Evolutionary conservation across 2,888 invertebrate genomes (phyloP).

Genomic region (Andrena chrysosceles): DNA sequence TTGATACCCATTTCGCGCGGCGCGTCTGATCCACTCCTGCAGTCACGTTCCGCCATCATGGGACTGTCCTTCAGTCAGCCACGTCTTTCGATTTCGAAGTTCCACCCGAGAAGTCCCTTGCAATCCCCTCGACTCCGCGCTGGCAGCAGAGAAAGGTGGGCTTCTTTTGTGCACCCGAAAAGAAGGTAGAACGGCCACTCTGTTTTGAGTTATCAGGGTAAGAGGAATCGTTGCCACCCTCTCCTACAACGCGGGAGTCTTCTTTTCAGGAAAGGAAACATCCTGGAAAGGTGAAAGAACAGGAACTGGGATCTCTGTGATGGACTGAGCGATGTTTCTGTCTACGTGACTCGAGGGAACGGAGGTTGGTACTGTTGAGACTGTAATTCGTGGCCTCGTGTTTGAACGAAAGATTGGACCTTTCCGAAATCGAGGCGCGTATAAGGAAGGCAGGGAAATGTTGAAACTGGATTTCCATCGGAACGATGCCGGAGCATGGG

Average conservation of each 20-base stretch:
- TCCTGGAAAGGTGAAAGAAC: constrained; percentile 32
- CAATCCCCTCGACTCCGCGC: background rate
- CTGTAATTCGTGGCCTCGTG: background rate
- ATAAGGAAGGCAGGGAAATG: background rate
- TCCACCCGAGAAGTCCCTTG: background rate
- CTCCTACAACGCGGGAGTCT: background rate
- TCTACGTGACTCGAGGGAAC: background rate
- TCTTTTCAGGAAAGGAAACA: constrained; percentile 11
- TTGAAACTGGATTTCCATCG: background rate
- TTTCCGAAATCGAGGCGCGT: background rate
- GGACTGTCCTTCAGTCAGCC: background rate
- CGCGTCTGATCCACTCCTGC: constrained; percentile 62
- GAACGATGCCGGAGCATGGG: background rate
- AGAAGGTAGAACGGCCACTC: constrained; percentile 11
- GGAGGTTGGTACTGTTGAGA: background rate
- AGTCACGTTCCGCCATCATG: constrained; percentile 49
- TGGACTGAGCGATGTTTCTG: background rate
- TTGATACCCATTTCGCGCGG: constrained; percentile 76
- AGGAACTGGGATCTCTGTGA: constrained; percentile 22
- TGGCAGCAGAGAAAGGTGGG: background rate
- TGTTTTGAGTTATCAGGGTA: constrained; percentile 15
- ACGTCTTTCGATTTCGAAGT: background rate
- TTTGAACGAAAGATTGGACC: background rate
- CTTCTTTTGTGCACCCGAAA: constrained; percentile 3
- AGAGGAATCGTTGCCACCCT: background rate